phyloP scores from a whole-genome alignment of 2,113 vertebrate genomes.

The Callionymus lyra region DNA sequence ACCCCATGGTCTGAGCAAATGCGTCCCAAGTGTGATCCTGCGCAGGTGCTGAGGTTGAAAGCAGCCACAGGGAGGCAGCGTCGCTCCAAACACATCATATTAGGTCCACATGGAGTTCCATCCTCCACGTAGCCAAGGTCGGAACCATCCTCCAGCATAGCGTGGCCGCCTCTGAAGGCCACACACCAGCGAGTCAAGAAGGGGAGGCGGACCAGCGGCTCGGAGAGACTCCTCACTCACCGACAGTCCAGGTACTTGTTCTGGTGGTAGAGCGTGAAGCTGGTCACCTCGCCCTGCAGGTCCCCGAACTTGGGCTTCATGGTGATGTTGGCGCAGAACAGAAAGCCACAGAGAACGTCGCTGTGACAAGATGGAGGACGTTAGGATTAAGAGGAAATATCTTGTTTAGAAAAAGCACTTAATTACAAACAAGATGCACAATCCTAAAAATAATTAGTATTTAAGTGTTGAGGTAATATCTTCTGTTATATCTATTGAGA shows the following conservation, averaged over 20 bases:
- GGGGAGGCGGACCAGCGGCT: accelerated
- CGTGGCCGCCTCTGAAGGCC: conserved; percentile 77
- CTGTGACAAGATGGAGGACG: conserved; percentile 60
- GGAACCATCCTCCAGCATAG: conserved; percentile 83
- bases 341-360: conserved; percentile 88
- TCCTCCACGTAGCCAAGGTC: conserved; percentile 91
- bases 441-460: no score
- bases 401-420: no score
- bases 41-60: conserved; percentile 90
- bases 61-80: conserved; percentile 82
- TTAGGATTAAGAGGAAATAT: no score
- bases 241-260: conserved; percentile 91
- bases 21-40: conserved; percentile 69
- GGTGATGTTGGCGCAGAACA: conserved; percentile 85
- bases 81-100: conserved; percentile 89
- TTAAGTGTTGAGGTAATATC: background rate
- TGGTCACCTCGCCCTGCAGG: conserved; percentile 82
- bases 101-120: conserved; percentile 85
- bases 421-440: no score
- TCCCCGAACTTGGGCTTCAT: conserved; percentile 78
- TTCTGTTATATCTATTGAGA: background rate
- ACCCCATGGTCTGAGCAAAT: conserved; percentile 89
- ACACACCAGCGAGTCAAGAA: background rate
- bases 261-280: conserved; percentile 88
- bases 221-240: conserved; percentile 42